Conservation (phyloP, 2,113 vertebrate genomes). For the Phylloscopus trochilus region DNA sequence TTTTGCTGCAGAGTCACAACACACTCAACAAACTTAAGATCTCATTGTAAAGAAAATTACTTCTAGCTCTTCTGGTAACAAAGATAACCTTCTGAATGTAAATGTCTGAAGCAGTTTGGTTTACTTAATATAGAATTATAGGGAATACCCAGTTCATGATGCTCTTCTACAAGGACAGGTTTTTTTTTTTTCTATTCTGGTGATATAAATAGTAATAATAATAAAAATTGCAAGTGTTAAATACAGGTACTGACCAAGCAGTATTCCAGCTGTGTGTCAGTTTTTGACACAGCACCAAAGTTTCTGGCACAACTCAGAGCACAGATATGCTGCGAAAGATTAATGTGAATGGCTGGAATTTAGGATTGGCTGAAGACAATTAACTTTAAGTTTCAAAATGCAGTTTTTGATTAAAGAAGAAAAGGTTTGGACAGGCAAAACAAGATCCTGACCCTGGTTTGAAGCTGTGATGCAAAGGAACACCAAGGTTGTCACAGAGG, state of each 20-base stretch:
- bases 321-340: background rate
- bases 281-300: background rate
- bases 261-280: background rate
- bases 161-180: background rate
- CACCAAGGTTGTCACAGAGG: background rate
- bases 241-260: background rate
- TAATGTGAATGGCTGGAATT: background rate
- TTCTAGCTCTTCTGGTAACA: conserved; percentile 10
- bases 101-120: background rate
- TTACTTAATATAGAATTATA: background rate
- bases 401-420: background rate
- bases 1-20: conserved; percentile 18
- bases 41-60: conserved; percentile 31
- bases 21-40: background rate
- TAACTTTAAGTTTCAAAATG: background rate
- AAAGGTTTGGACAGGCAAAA: background rate
- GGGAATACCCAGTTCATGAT: background rate
- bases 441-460: background rate
- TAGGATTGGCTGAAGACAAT: background rate
- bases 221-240: background rate
- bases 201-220: background rate
- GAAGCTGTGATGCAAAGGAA: background rate
- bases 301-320: background rate
- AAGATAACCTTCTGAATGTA: conserved; percentile 43
- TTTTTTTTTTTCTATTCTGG: background rate